Base-by-base conservation (phyloP, 1,140 invertebrate genomes). In the Bacillus rossius region DNA sequence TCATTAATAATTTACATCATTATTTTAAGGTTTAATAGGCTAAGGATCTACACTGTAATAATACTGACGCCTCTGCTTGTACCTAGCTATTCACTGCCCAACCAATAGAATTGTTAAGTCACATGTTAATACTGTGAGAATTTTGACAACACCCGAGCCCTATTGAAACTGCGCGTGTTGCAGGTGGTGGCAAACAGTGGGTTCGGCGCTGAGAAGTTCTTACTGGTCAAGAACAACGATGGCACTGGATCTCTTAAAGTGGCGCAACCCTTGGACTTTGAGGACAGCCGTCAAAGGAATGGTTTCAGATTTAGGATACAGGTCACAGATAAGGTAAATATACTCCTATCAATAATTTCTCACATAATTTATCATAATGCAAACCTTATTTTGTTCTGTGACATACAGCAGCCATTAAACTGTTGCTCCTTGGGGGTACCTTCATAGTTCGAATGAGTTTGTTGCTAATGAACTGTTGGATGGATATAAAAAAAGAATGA, bases 241-340 rank as follows among this genome's bases (percentile, higher is more conserved):
- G 83, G 83, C 1, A 84, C 83, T 0, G 83, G 83, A 3, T 84
- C 83, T 0, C 70, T 84, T n/a, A 84, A 83, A 70, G 81, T 84
- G 52, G 79, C 82, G 25, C 82, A 84, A 65, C 79, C 80, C 0
- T 67, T 83, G 14, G 81, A 83, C 68, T 83, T 77, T 61, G 81
- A 83, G 69, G 80, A 83, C 70, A 72, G 72, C 8, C 67, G 77
- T 55, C 79, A 83, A 63, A 77, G 80, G 42, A 77, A 77, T 61
- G 81, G 81, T 16, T 83, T 83, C 61, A 73, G 79, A 43, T 82
- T 83, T 70, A 74, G 79, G 62, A 82, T 83, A 26, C 79, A 82
- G 70, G 79, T 81, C 8, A 80, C 78, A 57, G 79, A 79, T 56
- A 73, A 71, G 58, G 69, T 64, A 64, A 54, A 25, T 38, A 20